These are phyloP conservation scores for Rhamphomyia laevipes DNA, from an alignment of 2,888 invertebrate species.

Conservation along the genomic window DNA sequence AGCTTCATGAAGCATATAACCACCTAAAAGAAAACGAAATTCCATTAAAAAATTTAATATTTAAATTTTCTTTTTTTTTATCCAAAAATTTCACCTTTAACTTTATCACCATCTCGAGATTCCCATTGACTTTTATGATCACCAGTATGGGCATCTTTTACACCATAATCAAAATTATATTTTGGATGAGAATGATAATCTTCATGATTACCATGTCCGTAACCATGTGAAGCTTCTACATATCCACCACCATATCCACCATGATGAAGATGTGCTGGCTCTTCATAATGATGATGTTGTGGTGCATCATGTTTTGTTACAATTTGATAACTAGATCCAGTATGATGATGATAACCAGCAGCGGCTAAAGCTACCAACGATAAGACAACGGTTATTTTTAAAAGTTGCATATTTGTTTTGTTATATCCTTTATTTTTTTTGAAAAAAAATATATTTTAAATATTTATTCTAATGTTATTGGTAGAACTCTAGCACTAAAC, in stretches of 20 bases:
- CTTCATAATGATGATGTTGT: not conserved
- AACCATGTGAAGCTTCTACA: slow-evolving; percentile 18
- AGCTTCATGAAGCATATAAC: slow-evolving; percentile 40
- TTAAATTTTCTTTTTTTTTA: not conserved
- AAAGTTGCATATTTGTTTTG: too few species aligned
- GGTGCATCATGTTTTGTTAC: slow-evolving; percentile 5
- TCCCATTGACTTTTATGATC: slow-evolving; percentile 41
- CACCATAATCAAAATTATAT: slow-evolving; percentile 40
- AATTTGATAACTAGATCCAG: slow-evolving; percentile 7
- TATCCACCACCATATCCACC: slow-evolving; percentile 10
- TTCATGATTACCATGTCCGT: slow-evolving; percentile 21
- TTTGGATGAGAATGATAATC: slow-evolving; percentile 39
- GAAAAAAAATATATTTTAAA: too few species aligned
- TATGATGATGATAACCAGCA: slow-evolving; percentile 3
- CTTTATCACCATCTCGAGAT: slow-evolving; percentile 41
- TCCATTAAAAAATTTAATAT: not conserved
- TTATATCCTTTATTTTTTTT: too few species aligned
- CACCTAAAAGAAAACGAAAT: slow-evolving; percentile 17
- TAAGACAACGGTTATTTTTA: too few species aligned
- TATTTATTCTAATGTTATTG: too few species aligned
- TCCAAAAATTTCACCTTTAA: slow-evolving; percentile 32
- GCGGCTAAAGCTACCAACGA: not conserved
- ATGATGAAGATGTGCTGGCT: not conserved
- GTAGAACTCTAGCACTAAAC: too few species aligned
- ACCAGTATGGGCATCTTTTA: slow-evolving; percentile 40